phyloP scores from a whole-genome alignment of 2,888 invertebrate genomes.

The Seira musarum region DNA sequence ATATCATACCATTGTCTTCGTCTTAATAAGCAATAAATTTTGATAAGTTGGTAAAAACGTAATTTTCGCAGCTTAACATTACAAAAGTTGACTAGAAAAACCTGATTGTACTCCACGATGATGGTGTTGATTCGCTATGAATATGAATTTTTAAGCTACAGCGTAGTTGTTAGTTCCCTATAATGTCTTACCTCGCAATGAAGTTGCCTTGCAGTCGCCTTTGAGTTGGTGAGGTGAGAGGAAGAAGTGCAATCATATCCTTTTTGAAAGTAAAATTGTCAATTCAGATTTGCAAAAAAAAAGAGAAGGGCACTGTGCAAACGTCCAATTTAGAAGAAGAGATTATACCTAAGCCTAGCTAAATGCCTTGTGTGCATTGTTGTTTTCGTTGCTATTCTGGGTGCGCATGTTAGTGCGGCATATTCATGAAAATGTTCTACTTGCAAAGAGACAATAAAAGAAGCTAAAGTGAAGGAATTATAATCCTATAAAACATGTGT shows the following conservation, averaged over 20 bases:
- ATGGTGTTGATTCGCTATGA: neutral
- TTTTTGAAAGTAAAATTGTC: too few relatives aligned
- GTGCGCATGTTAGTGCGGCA: neutral
- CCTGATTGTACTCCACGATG: slow-evolving; percentile 32
- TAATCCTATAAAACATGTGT: too few relatives aligned
- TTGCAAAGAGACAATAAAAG: too few relatives aligned
- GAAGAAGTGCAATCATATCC: neutral
- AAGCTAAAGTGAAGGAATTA: too few relatives aligned
- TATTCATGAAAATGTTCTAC: too few relatives aligned
- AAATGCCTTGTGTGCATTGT: too few relatives aligned
- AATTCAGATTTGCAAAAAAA: too few relatives aligned
- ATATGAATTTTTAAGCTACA: neutral
- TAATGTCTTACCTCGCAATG: neutral
- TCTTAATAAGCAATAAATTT: neutral
- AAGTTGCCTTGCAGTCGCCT: neutral
- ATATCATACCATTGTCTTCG: neutral
- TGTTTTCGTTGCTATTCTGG: neutral
- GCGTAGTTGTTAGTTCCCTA: neutral
- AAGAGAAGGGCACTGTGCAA: neutral
- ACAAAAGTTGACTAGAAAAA: slow-evolving; percentile 32
- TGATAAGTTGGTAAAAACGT: too few relatives aligned
- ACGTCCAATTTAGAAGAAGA: too few relatives aligned
- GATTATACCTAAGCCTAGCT: too few relatives aligned
- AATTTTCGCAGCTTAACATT: too few relatives aligned
- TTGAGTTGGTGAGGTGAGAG: neutral